Base-by-base conservation (phyloP, 2,888 invertebrate species). In the Acanthococcus lagerstroemiae region DNA sequence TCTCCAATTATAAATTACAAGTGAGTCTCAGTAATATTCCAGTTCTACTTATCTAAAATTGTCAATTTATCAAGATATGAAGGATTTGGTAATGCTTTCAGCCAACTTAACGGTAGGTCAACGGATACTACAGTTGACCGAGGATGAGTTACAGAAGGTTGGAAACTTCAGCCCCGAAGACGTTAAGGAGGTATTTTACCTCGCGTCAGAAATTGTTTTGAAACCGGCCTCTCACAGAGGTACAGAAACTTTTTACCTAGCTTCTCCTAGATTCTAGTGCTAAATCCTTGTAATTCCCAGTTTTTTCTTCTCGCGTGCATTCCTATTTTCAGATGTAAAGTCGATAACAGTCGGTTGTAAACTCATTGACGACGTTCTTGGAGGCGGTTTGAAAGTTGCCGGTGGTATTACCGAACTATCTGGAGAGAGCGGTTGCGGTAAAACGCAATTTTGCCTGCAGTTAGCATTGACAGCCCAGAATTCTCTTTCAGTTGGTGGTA, bases 371-470 rank as follows among this genome's bases (percentile, higher is more conserved):
- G 72, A 72, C 27, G 74, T 83, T 68, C 74, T 87, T 22, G 76
- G 77, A 70, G 89, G 89, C 66, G 91, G 91, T 27, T 78, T 90
- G 67, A 77, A 83, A 54, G 21, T 55, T 2, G 77, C 77, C 70
- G 81, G 82, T 69, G 84, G 87, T 25, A 80, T 91, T 58, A 86
- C 85, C 66, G 90, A 91, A 79, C 78, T 92, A 71, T 84, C 82
- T 74, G 91, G 90, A n/a, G 84, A 85, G 75, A 87, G 88, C 77
- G 87, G 87, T 17, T 80, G 82, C 71, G 90, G 90, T 5, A 91
- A 91, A 79, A 90, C 90, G 0, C 91, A 91, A 75, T 73, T 90
- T 50, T 86, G 84, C 70, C 77, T 91, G 57, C 88, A 89, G 76
- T 75, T 87, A 26, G 80, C 84, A 37, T 76, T 87, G 21, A 81